Percentiles rank a stretch among this genome's conserved stretches.
Evolutionary conservation across 2,888 invertebrate genomes (phyloP).

Genomic region (Endomychus coccineus): DNA sequence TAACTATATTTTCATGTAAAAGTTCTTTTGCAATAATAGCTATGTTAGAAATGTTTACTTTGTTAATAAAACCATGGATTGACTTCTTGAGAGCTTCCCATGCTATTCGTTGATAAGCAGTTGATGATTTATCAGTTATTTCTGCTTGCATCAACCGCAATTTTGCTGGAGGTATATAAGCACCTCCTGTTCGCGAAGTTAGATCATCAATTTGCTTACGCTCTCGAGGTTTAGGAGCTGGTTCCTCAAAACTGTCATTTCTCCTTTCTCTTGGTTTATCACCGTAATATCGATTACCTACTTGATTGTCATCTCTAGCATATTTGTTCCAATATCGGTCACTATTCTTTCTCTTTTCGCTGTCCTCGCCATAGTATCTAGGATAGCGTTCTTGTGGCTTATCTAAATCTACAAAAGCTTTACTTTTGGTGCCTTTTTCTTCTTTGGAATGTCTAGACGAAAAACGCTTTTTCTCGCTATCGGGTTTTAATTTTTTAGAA

Average conservation of each 20-base stretch:
- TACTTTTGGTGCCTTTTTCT: slow-evolving; percentile 6
- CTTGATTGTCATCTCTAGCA: slow-evolving; percentile 35
- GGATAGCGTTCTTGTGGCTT: slow-evolving; percentile 21
- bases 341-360: slow-evolving; percentile 30
- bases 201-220: slow-evolving; percentile 58
- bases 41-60: slow-evolving; percentile 93
- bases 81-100: slow-evolving; percentile 99
- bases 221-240: slow-evolving; percentile 37
- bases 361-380: slow-evolving; percentile 38
- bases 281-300: slow-evolving; percentile 37
- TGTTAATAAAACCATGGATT: slow-evolving; percentile 96
- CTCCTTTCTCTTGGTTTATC: slow-evolving; percentile 13
- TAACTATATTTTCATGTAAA: slow-evolving; percentile 89
- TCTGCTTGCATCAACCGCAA: slow-evolving; percentile 91
- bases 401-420: slow-evolving; percentile 7
- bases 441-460: slow-evolving; percentile 20
- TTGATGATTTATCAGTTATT: slow-evolving; percentile 92
- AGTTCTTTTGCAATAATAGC: slow-evolving; percentile 85
- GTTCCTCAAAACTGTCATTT: slow-evolving; percentile 23
- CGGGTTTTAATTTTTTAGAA: slow-evolving; percentile 15
- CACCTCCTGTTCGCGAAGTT: slow-evolving; percentile 83
- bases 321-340: slow-evolving; percentile 43
- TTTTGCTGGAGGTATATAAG: slow-evolving; percentile 97
- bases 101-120: slow-evolving; percentile 90
- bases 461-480: slow-evolving; percentile 15